Evolutionary conservation across 2,113 vertebrate species (phyloP).

Genomic region (Danionella cerebrum): DNA sequence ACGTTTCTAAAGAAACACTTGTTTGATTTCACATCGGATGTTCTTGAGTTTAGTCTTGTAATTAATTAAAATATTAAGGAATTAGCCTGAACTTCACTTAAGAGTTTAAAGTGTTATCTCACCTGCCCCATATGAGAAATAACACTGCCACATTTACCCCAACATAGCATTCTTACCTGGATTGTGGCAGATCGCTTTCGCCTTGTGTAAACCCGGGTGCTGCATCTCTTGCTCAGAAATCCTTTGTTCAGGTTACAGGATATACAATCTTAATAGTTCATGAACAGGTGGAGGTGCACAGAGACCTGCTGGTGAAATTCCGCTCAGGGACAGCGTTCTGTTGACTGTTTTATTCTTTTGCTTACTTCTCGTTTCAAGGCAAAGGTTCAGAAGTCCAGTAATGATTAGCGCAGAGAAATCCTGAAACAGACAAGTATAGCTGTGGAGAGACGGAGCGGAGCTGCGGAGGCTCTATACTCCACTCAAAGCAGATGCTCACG

Average conservation of each 20-base stretch:
- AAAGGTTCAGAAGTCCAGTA: background rate
- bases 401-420: background rate
- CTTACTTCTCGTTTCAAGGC: background rate
- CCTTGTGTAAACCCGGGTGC: conserved; percentile 68
- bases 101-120: too few species aligned
- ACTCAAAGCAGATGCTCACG: conserved; percentile 75
- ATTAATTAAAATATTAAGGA: too few species aligned
- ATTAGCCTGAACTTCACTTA: too few species aligned
- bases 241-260: background rate
- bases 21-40: too few species aligned
- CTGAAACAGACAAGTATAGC: background rate
- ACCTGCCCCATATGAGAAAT: too few species aligned
- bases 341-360: background rate
- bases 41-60: too few species aligned
- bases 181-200: conserved; percentile 72
- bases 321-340: background rate
- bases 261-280: background rate
- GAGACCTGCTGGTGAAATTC: background rate
- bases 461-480: conserved; percentile 65
- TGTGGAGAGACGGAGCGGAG: conserved; percentile 52
- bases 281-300: background rate
- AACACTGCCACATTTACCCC: too few species aligned
- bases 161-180: conserved; percentile 78
- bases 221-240: conserved; percentile 66
- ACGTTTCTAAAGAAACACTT: too few species aligned